Base-by-base conservation (phyloP, 2,797 vertebrate species). In the Sandelia bainsii region DNA sequence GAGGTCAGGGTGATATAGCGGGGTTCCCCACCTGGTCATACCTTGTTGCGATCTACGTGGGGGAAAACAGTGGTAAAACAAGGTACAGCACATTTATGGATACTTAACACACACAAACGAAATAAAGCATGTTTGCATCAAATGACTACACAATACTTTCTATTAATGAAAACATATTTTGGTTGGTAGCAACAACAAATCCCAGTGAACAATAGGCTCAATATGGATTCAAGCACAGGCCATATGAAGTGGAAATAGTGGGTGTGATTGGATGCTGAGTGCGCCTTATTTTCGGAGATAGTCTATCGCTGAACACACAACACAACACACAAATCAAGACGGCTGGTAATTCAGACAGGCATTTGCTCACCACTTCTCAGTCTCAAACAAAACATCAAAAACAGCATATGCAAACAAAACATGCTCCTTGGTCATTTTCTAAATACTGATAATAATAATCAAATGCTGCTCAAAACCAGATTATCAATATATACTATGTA, bases 31-130 rank as follows among this genome's bases (percentile, higher is more conserved):
- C 94, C 94, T 95, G 93, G 92, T 94, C 79, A 94, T 89, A 91
- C 92, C 93, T 94, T 94, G 94, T 79, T 93, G 94, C 89, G 91
- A 91, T 95, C 94, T 95, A 95, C 92, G 94, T 86, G 90, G 92
- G 91, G 90, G 88, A 83, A 90, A 92, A 93, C 87, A 93, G 89
- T 88, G 76, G 83, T 91, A 89, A 94, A 92, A 93, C 88, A 93
- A 91, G 85, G 88, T 87, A 94, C 74, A 93, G 87, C 89, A 93
- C 88, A 92, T 88, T 94, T 93, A 94, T 86, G 87, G 88, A 90
- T 81, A 83, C 90, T 93, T 91, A 80, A 84, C 81, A 87, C 82
- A 84, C 73, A 83, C 74, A 72, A 72, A 89, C 79, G 85, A 81
- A 79, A 81, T 82, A 81, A 86, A 84, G 65, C 79, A 86, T 59